Percentiles rank a stretch among this genome's conserved stretches.
Evolutionary conservation across 2,797 vertebrate species (phyloP).

Genomic region (Pangasius mekongensis): DNA sequence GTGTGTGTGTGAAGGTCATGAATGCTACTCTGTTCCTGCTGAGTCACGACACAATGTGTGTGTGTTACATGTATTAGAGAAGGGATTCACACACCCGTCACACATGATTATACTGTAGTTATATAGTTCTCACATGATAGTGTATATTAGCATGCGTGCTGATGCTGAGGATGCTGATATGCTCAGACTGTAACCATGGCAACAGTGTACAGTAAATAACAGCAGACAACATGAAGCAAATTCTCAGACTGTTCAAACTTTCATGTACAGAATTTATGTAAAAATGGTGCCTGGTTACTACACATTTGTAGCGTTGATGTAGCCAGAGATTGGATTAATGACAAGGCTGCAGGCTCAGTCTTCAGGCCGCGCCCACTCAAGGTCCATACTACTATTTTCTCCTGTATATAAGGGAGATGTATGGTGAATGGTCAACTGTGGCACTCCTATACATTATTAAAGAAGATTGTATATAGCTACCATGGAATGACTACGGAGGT

Average conservation of each 20-base stretch:
- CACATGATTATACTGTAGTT: neutral
- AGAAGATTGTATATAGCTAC: neutral
- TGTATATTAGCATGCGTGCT: neutral
- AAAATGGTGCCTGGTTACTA: neutral
- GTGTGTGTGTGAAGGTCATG: neutral
- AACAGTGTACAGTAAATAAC: slow-evolving; percentile 11
- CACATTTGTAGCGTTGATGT: neutral
- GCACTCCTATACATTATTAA: neutral
- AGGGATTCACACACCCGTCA: neutral
- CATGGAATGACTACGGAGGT: neutral
- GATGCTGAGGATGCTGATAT: slow-evolving; percentile 30
- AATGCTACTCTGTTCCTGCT: neutral
- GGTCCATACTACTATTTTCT: neutral
- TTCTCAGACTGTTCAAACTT: neutral
- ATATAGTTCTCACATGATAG: neutral
- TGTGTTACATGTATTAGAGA: neutral
- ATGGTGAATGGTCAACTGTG: neutral
- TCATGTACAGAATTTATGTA: neutral
- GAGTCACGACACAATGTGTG: neutral
- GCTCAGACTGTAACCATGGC: slow-evolving; percentile 42
- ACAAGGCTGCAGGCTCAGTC: neutral
- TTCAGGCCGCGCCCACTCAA: neutral
- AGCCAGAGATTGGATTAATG: neutral
- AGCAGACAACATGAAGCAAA: neutral
- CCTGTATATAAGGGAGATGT: no score